Conservation (phyloP, 2,888 invertebrate genomes). For the Tenthredo notha region DNA sequence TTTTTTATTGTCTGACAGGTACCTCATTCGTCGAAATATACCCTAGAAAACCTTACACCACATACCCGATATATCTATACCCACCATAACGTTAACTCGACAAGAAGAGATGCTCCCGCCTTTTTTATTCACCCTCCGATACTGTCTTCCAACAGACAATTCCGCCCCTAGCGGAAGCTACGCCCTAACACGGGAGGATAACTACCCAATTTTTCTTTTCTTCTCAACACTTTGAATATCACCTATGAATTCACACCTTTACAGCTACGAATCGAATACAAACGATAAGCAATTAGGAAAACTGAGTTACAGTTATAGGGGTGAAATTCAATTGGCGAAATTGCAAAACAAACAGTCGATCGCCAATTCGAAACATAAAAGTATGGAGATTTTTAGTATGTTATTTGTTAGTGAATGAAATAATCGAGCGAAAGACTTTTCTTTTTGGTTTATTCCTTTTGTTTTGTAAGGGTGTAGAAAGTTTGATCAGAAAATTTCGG, state of each 20-base stretch:
- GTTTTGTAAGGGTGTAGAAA: neutral
- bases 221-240: neutral
- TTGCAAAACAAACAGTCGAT: neutral
- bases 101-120: constrained; percentile 28
- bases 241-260: neutral
- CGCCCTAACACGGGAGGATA: neutral
- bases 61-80: neutral
- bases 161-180: constrained; percentile 34
- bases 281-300: neutral
- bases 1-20: constrained; percentile 21
- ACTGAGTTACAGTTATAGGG: neutral
- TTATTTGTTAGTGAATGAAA: neutral
- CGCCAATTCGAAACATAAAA: neutral
- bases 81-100: neutral
- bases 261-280: neutral
- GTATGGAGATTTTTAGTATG: neutral
- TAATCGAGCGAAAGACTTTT: neutral
- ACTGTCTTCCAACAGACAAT: constrained; percentile 11
- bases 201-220: neutral
- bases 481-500: neutral
- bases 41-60: too few species aligned
- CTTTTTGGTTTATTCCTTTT: neutral
- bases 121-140: constrained; percentile 34
- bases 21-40: constrained; percentile 20
- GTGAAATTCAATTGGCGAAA: neutral